Evolutionary conservation across 2,888 invertebrate species (phyloP).

Genomic region (Thereva unica): DNA sequence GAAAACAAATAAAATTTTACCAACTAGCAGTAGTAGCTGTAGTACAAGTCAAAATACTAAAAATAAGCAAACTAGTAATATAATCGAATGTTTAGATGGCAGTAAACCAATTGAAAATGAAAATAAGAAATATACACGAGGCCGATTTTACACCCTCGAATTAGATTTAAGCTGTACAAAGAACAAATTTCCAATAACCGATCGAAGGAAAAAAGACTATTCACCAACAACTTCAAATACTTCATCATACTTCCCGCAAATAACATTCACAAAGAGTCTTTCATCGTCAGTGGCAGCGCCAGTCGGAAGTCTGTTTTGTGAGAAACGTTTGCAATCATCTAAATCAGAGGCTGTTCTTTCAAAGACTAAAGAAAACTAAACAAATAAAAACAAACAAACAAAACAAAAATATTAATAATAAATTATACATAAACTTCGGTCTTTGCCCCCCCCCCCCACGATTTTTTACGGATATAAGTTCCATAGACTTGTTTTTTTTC

Average conservation of each 20-base stretch:
- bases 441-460: constrained; percentile 10
- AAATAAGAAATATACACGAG: constrained; percentile 52
- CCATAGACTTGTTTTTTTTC: constrained; percentile 7
- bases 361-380: constrained; percentile 41
- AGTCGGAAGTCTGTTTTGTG: constrained; percentile 56
- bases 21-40: constrained; percentile 31
- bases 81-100: constrained; percentile 37
- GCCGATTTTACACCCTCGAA: constrained; percentile 56
- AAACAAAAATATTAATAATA: too few relatives aligned
- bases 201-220: constrained; percentile 48
- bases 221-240: constrained; percentile 39
- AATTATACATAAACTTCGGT: not conserved
- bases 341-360: constrained; percentile 53
- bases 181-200: constrained; percentile 64
- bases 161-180: constrained; percentile 63
- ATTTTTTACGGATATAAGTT: constrained; percentile 15
- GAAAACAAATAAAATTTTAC: constrained; percentile 28
- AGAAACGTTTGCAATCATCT: constrained; percentile 56
- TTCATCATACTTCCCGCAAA: constrained; percentile 36
- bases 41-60: constrained; percentile 30
- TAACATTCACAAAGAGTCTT: constrained; percentile 52
- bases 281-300: constrained; percentile 54
- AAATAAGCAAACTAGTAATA: not conserved
- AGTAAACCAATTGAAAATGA: constrained; percentile 48
- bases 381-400: too few relatives aligned